Evolutionary conservation across 1,140 invertebrate genomes (phyloP).

Genomic region (Drosophila azteca): DNA sequence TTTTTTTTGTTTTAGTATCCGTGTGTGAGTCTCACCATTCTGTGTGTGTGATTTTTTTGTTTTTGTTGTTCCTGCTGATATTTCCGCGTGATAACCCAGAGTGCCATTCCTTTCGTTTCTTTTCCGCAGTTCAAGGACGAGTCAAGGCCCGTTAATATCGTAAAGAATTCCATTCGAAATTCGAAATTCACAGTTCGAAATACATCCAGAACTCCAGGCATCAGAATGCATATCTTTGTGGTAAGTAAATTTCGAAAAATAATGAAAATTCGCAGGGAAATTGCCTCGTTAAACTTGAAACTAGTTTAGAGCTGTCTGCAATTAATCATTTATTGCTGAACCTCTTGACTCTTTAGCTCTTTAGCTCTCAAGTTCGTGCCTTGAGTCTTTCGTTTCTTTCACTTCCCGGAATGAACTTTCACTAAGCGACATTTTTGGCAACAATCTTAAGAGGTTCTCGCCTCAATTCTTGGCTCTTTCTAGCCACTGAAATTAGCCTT

Average conservation of each 20-base stretch:
- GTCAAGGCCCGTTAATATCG: slow-evolving; percentile 4
- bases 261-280: neutral
- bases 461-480: slow-evolving; percentile 30
- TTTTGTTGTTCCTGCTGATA: slow-evolving; percentile 1
- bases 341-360: slow-evolving; percentile 43
- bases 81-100: slow-evolving; percentile 34
- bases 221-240: slow-evolving; percentile 57
- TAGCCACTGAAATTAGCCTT: slow-evolving; percentile 43
- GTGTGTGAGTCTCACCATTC: slow-evolving; percentile 15
- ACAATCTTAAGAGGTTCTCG: slow-evolving; percentile 26
- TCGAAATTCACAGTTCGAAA: too few relatives aligned
- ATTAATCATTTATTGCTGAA: slow-evolving; percentile 70
- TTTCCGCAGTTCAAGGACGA: slow-evolving; percentile 70
- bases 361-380: slow-evolving; percentile 60
- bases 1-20: slow-evolving; percentile 3
- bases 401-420: slow-evolving; percentile 55
- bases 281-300: slow-evolving; percentile 34
- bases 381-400: slow-evolving; percentile 61
- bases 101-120: slow-evolving; percentile 42
- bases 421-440: slow-evolving; percentile 47
- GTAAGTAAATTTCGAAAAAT: slow-evolving; percentile 47
- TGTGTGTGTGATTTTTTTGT: slow-evolving; percentile 17
- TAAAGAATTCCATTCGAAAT: neutral
- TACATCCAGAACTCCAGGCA: neutral
- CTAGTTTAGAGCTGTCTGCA: slow-evolving; percentile 60